Percentiles rank a stretch among this genome's conserved stretches.
These are phyloP conservation scores for Dreissena rostriformis DNA, from an alignment of 1,140 invertebrate species.

Conservation along the genomic window DNA sequence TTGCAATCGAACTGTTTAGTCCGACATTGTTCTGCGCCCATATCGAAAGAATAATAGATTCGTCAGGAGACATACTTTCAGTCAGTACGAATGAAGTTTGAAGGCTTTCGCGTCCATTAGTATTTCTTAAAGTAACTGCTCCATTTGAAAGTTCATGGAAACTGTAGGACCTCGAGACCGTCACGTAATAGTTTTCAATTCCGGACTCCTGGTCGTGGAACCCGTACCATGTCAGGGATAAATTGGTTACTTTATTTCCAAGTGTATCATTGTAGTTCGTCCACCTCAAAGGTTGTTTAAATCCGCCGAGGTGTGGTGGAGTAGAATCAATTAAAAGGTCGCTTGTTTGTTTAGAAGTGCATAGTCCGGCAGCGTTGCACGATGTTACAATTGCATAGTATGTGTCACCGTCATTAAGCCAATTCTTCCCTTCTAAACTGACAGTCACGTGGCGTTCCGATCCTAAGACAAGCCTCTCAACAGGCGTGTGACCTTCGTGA, in stretches of 20 bases:
- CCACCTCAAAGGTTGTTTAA: constrained; percentile 58
- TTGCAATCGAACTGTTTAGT: constrained; percentile 11
- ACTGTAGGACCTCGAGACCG: constrained; percentile 55
- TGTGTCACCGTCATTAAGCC: constrained; percentile 58
- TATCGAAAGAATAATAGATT: constrained; percentile 26
- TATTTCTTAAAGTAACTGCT: background rate
- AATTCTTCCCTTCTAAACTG: constrained; percentile 27
- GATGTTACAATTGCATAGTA: constrained; percentile 61
- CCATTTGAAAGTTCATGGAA: constrained; percentile 57
- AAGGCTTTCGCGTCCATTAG: background rate
- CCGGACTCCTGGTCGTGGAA: constrained; percentile 64
- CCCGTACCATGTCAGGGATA: constrained; percentile 56
- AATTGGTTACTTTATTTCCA: background rate
- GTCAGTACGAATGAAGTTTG: background rate
- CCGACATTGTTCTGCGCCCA: constrained; percentile 33
- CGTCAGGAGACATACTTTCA: constrained; percentile 2
- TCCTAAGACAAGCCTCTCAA: constrained; percentile 31
- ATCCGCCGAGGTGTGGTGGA: constrained; percentile 62
- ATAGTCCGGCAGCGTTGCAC: constrained; percentile 68
- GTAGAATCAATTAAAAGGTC: constrained; percentile 62
- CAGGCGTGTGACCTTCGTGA: constrained; percentile 49
- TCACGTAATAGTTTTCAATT: constrained; percentile 52
- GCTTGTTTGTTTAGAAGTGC: constrained; percentile 43
- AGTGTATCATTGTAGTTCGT: background rate
- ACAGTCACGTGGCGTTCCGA: constrained; percentile 32